A percentile compares a stretch with the other conserved stretches of the same genome.
phyloP scores from a whole-genome alignment of 2,797 vertebrate genomes.

The Enoplosus armatus region DNA sequence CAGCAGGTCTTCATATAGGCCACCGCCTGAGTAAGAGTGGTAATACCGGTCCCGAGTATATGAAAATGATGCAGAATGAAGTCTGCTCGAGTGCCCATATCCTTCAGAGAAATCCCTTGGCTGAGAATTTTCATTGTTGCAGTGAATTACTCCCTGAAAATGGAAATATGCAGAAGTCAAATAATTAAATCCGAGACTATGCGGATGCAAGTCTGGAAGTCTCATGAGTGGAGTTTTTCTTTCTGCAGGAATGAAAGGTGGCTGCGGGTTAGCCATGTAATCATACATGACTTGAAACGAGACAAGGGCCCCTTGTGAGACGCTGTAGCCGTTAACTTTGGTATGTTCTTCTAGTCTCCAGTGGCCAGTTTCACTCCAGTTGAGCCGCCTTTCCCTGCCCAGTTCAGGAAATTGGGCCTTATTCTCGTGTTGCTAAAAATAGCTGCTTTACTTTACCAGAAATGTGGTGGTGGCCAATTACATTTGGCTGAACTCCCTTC shows the following conservation, averaged over 20 bases:
- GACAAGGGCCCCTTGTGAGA: slow-evolving; percentile 38
- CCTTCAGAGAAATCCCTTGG: slow-evolving; percentile 45
- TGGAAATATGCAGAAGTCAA: slow-evolving; percentile 42
- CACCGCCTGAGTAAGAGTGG: slow-evolving; percentile 33
- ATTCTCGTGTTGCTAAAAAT: slow-evolving; percentile 59
- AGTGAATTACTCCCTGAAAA: slow-evolving; percentile 39
- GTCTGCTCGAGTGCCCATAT: slow-evolving; percentile 38
- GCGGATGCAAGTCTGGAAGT: slow-evolving; percentile 5
- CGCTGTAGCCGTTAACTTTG: slow-evolving; percentile 27
- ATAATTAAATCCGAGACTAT: slow-evolving; percentile 38
- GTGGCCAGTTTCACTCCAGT: slow-evolving; percentile 51
- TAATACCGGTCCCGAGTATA: slow-evolving; percentile 17
- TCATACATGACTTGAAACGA: slow-evolving; percentile 47
- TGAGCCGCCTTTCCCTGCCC: slow-evolving; percentile 34
- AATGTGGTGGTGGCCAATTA: slow-evolving; percentile 57
- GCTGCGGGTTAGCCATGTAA: slow-evolving; percentile 23
- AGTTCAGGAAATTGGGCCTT: slow-evolving; percentile 61
- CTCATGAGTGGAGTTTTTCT: slow-evolving; percentile 26
- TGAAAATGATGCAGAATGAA: slow-evolving; percentile 39
- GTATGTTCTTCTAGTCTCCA: slow-evolving; percentile 46
- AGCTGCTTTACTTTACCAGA: slow-evolving; percentile 56
- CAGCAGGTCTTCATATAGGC: slow-evolving; percentile 10
- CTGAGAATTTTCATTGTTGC: slow-evolving; percentile 24
- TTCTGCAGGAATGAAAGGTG: slow-evolving; percentile 28
- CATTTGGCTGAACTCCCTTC: slow-evolving; percentile 48